Evolutionary conservation across 2,113 vertebrate species (phyloP), one percentile per base, ranked within the genome.

Genomic region (Pteronura brasiliensis): DNA sequence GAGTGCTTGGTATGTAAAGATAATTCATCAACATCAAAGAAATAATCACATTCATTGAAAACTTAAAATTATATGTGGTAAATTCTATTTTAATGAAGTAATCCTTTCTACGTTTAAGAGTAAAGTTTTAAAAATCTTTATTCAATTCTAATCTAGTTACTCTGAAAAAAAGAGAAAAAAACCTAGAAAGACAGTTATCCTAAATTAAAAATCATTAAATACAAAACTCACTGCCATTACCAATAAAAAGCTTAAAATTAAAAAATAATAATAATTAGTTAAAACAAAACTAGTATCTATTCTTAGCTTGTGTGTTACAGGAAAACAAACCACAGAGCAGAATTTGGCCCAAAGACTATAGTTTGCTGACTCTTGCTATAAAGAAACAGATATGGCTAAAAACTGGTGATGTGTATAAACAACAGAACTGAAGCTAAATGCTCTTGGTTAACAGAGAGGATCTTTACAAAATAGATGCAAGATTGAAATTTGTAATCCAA

Each of bases 11-110:
- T 12, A 39, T 7, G 29, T 79, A 67, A 69, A 52, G 21, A 85
- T 14, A 88, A 12, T 77, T 94, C 57, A 25, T 31, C 31, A 82
- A 77, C 29, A 84, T 39, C 69, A 87, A 65, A 6, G 47, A 88
- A 92, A 94, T 39, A 57, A 89, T 23, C 23, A 44, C 92, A 67
- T 15, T 52, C 52, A 93, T 0, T 65, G 17, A 86, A 88, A 76
- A 10, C 5, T 95, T 25, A 74, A 96, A 96, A 72, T 20, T 84
- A 17, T 44, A 61, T 89, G 49, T 74, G 63, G 31, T 42, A 94
- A 94, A 85, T 83, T 93, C n/a, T 80, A 52, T 92, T 95, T 95
- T 85, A 94, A 87, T 83, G 39, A 84, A 92, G 80, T 49, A 72
- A 93, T 61, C 23, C 55, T 91, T 77, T 84, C n/a, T 36, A 69